Evolutionary conservation across 2,888 invertebrate species (phyloP).

Genomic region (Callosobruchus maculatus): DNA sequence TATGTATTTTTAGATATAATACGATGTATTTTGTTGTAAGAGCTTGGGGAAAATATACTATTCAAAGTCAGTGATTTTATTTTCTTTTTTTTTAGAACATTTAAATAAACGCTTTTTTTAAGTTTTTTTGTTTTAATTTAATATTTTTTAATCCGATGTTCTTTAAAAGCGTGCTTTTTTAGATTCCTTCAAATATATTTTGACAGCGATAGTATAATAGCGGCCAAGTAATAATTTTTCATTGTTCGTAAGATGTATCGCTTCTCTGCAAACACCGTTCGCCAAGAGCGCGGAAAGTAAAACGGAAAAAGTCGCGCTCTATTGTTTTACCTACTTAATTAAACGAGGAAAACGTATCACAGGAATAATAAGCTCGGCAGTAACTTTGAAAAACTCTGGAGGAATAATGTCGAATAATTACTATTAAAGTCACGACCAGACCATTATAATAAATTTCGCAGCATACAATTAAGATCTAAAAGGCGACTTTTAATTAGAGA

Average conservation of each 20-base stretch:
- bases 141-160: too few relatives aligned
- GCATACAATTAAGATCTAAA: slow-evolving; percentile 1
- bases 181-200: too few relatives aligned
- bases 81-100: too few relatives aligned
- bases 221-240: neutral
- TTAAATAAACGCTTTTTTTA: too few relatives aligned
- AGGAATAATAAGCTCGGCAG: neutral
- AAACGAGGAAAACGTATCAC: neutral
- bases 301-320: neutral
- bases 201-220: too few relatives aligned
- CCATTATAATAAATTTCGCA: slow-evolving; percentile 4
- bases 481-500: neutral
- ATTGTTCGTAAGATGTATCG: neutral
- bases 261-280: neutral
- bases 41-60: too few relatives aligned
- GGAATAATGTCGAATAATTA: slow-evolving; percentile 4
- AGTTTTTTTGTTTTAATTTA: too few relatives aligned
- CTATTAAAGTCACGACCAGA: slow-evolving; percentile 3
- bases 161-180: too few relatives aligned
- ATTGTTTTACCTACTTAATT: neutral
- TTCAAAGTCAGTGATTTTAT: too few relatives aligned
- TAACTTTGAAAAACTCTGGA: slow-evolving; percentile 1
- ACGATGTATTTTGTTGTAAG: too few relatives aligned
- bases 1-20: too few relatives aligned
- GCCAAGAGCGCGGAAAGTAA: neutral